Conservation (phyloP, 2,113 vertebrate genomes). For the Neotoma lepida region DNA sequence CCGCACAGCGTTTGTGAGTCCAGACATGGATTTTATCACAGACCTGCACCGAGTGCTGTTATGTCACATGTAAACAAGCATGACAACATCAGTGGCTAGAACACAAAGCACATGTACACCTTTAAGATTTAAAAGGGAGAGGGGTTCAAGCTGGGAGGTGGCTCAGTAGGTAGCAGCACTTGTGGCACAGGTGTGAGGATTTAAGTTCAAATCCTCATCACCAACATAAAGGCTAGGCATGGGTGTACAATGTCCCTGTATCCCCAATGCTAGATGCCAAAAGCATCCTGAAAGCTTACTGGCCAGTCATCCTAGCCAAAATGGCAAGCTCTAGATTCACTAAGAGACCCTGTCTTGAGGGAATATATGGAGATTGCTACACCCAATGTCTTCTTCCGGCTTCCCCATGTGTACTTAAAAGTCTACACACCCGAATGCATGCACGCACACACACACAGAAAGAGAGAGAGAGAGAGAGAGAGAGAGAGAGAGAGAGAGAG, state of each 20-base stretch:
- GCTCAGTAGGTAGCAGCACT: background rate
- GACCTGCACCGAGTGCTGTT: background rate
- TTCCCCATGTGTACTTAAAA: background rate
- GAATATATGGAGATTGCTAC: background rate
- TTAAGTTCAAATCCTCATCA: background rate
- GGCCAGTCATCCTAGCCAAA: background rate
- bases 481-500: background rate
- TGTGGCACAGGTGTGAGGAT: background rate
- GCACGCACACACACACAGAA: background rate
- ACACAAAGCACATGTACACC: background rate
- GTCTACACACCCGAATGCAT: background rate
- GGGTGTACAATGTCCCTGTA: too few species aligned
- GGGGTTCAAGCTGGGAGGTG: background rate
- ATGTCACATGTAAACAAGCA: constrained; percentile 45
- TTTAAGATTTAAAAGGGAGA: background rate
- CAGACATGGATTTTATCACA: constrained; percentile 53
- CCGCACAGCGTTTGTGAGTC: background rate
- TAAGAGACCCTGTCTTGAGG: background rate
- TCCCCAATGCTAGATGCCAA: background rate
- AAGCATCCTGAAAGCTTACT: too few species aligned
- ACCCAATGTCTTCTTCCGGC: background rate
- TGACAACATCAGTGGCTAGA: background rate
- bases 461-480: background rate
- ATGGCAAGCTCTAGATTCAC: background rate
- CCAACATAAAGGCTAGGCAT: too few species aligned